Evolutionary conservation across 2,797 vertebrate species (phyloP), one percentile per base, ranked within the genome.

Genomic region (Varecia variegata): DNA sequence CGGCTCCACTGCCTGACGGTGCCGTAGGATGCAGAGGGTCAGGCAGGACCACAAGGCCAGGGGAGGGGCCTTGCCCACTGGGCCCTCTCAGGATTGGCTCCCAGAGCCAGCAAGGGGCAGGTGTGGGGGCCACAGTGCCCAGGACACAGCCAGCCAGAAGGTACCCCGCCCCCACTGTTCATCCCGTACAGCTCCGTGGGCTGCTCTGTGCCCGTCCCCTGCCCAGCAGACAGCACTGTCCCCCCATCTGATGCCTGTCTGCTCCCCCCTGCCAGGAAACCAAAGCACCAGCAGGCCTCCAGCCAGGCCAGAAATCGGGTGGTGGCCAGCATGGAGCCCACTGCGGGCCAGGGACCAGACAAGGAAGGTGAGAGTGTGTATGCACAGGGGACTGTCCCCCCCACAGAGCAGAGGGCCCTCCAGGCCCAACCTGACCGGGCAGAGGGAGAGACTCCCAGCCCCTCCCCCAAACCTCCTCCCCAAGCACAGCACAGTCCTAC

Each of bases 91-190:
- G 50, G 70, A 58, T 11, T 40, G 45, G 70, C 71, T 68, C 85
- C 86, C 96, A 83, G 68, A 81, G 88, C 73, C 92, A 88, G 73
- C 90, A 68, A 52, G 80, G 83, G 67, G 58, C 74, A 88, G 74
- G 73, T 73, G 32, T 68, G 73, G 52, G 2, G 50, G 81, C 38
- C 67, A 45, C 74, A 12, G 25, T 18, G n/a, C 83, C 7, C 0
- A 54, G 65, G 58, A 71, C 77, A 80, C 47, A 54, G 93, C 40
- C 38, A 7, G 68, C 73, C 40, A 32, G 62, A 47, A 71, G 12
- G 30, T 5, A 13, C 47, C 54, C n/a, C n/a, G 32, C 32, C 86
- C 86, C 70, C 17, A 65, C 27, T 20, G 35, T 18, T 88, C 38
- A 65, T 20, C 38, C 85, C n/a, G n/a, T 25, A 71, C 0, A 1